Conservation (phyloP, 2,888 invertebrate genomes). For the Sinohyriopsis cumingii region DNA sequence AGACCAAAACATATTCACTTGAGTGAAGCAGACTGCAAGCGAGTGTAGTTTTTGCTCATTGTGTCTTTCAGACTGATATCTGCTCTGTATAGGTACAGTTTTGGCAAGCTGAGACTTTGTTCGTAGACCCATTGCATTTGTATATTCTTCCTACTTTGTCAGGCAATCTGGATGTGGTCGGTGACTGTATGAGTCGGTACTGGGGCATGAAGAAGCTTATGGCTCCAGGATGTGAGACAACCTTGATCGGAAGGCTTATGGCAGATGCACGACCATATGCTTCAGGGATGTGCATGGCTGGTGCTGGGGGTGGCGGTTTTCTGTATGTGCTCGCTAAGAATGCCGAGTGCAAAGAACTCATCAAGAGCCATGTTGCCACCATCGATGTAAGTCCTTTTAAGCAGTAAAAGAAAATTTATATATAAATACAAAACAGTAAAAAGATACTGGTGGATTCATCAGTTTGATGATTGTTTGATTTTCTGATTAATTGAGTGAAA, state of each 20-base stretch:
- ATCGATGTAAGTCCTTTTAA: slow-evolving; percentile 26
- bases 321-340: slow-evolving; percentile 68
- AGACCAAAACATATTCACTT: not conserved
- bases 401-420: not conserved
- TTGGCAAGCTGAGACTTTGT: too few relatives aligned
- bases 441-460: not conserved
- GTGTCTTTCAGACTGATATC: too few relatives aligned
- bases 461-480: too few relatives aligned
- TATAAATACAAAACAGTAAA: not conserved
- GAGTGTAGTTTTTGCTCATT: too few relatives aligned
- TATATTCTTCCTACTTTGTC: slow-evolving; percentile 8
- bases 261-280: slow-evolving; percentile 56
- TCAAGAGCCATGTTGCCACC: slow-evolving; percentile 26
- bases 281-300: slow-evolving; percentile 69
- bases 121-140: not conserved
- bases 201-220: slow-evolving; percentile 72
- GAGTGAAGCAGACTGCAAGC: not conserved
- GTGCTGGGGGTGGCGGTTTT: slow-evolving; percentile 73
- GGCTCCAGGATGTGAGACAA: slow-evolving; percentile 73
- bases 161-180: slow-evolving; percentile 69
- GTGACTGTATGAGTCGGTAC: slow-evolving; percentile 68
- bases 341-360: slow-evolving; percentile 18
- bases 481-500: too few relatives aligned
- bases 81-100: too few relatives aligned
- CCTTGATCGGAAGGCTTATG: slow-evolving; percentile 66